Percentiles rank a stretch among this genome's conserved stretches.
phyloP scores from a whole-genome alignment of 2,113 vertebrate species.

The Casuarius casuarius region DNA sequence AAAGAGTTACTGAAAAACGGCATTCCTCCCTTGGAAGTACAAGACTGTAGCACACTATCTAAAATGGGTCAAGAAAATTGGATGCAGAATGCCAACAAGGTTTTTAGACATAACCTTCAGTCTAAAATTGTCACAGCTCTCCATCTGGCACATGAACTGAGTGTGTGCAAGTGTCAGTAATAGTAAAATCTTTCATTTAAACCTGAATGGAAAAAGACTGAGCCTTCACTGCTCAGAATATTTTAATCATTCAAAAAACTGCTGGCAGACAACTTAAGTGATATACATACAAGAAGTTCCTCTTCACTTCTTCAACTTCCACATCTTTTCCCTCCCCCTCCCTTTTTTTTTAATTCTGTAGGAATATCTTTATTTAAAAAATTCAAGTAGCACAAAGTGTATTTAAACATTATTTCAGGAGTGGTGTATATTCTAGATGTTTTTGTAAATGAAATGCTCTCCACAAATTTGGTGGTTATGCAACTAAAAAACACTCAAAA shows the following conservation, averaged over 20 bases:
- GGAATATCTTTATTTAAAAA: background rate
- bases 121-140: slow-evolving; percentile 39
- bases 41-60: background rate
- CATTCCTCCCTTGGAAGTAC: background rate
- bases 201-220: background rate
- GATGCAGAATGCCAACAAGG: slow-evolving; percentile 16
- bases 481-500: background rate
- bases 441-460: background rate
- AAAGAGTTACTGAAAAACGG: background rate
- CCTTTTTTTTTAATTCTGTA: background rate
- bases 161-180: background rate
- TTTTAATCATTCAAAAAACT: background rate
- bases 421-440: background rate
- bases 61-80: slow-evolving; percentile 45
- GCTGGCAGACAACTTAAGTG: background rate
- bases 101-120: slow-evolving; percentile 30
- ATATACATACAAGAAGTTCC: background rate
- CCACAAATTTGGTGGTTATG: background rate
- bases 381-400: background rate
- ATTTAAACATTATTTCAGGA: background rate
- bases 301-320: background rate
- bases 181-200: slow-evolving; percentile 31
- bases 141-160: slow-evolving; percentile 11
- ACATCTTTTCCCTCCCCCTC: background rate
- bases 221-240: background rate